Evolutionary conservation across 2,888 invertebrate species (phyloP).

Genomic region (Leptinotarsa haldemani): DNA sequence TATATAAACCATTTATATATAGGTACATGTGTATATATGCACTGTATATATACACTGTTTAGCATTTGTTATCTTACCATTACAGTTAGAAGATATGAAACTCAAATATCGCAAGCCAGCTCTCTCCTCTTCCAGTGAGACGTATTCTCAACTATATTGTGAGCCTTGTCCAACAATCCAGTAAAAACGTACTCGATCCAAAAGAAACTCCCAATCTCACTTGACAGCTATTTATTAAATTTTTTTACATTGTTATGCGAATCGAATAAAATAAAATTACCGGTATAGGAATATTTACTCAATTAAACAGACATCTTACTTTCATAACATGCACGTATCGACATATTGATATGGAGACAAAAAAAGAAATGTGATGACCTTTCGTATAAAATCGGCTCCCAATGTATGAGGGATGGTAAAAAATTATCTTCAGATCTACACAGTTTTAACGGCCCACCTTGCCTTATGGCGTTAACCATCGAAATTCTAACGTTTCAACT

Average conservation of each 20-base stretch:
- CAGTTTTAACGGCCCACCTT: neutral
- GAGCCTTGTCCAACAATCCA: too few species aligned
- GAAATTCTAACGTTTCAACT: slow-evolving; percentile 16
- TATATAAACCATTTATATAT: too few species aligned
- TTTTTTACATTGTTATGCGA: slow-evolving; percentile 8
- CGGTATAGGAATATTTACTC: neutral
- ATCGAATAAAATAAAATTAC: neutral
- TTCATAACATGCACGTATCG: neutral
- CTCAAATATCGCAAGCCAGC: too few species aligned
- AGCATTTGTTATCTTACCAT: too few species aligned
- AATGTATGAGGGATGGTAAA: neutral
- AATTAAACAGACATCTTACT: neutral
- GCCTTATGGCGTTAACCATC: neutral
- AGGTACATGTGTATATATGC: too few species aligned
- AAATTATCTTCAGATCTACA: slow-evolving; percentile 10
- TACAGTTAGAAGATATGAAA: too few species aligned
- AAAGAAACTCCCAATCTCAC: neutral
- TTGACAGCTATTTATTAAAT: neutral
- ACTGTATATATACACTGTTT: too few species aligned
- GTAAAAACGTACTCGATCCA: neutral
- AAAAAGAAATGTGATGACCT: neutral
- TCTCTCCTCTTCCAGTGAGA: too few species aligned
- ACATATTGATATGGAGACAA: neutral
- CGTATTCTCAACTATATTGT: too few species aligned
- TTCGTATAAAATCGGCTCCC: neutral